Conservation (phyloP, 2,888 invertebrate genomes). For the Girardia tigrina region DNA sequence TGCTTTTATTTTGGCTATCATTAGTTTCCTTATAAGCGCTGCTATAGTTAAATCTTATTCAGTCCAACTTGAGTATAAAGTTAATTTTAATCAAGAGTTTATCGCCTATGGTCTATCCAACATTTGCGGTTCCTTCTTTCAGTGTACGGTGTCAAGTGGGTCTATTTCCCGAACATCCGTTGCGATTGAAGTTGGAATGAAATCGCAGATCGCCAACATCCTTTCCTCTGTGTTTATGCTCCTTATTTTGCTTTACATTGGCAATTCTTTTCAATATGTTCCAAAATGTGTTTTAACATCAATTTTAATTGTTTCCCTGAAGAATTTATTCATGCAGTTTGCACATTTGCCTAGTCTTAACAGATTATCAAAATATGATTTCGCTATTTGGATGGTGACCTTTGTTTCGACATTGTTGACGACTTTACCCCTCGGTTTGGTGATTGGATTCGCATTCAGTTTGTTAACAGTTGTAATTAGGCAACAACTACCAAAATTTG, state of each 20-base stretch:
- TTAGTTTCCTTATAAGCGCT: neutral
- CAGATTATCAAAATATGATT: slow-evolving; percentile 25
- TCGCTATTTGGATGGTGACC: slow-evolving; percentile 28
- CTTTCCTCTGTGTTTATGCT: slow-evolving; percentile 65
- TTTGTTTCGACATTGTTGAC: slow-evolving; percentile 25
- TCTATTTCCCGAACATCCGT: slow-evolving; percentile 33
- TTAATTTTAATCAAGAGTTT: slow-evolving; percentile 36
- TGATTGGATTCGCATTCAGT: slow-evolving; percentile 29
- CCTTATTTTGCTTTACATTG: slow-evolving; percentile 68
- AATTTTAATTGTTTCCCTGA: slow-evolving; percentile 29
- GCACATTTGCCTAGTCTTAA: slow-evolving; percentile 4
- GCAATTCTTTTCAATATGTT: slow-evolving; percentile 70
- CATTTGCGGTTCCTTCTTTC: slow-evolving; percentile 35
- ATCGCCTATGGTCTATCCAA: slow-evolving; percentile 31
- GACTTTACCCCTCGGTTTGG: slow-evolving; percentile 32
- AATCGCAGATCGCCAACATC: slow-evolving; percentile 56
- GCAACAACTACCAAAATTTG: neutral
- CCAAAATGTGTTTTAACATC: slow-evolving; percentile 53
- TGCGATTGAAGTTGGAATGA: slow-evolving; percentile 35
- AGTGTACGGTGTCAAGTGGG: slow-evolving; percentile 29
- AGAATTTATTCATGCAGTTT: slow-evolving; percentile 32
- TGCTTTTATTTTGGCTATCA: slow-evolving; percentile 24
- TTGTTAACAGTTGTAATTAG: slow-evolving; percentile 27
- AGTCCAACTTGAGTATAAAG: slow-evolving; percentile 27
- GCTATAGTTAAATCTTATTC: slow-evolving; percentile 30